Conservation (phyloP, 2,888 invertebrate genomes). For the Calameuta idolon region DNA sequence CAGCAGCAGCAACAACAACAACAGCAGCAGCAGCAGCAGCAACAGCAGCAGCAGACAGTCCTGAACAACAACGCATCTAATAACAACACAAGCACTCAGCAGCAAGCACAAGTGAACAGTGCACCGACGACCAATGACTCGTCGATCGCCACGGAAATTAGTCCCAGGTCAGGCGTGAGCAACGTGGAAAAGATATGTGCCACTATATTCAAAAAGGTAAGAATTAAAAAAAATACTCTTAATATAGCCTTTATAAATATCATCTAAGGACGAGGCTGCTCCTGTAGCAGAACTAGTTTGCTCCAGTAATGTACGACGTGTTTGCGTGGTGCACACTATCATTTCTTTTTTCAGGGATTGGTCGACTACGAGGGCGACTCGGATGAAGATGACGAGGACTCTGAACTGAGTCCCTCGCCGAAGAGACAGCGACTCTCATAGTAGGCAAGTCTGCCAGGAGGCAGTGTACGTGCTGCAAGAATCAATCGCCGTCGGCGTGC, state of each 20-base stretch:
- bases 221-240: constrained; percentile 5
- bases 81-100: constrained; percentile 65
- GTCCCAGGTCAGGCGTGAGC: constrained; percentile 54
- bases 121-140: constrained; percentile 56
- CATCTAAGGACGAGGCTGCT: neutral
- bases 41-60: constrained; percentile 49
- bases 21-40: constrained; percentile 48
- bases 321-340: neutral
- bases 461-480: constrained; percentile 54
- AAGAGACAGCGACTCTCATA: constrained; percentile 85
- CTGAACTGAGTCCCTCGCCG: constrained; percentile 72
- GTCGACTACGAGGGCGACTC: constrained; percentile 99
- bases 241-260: neutral
- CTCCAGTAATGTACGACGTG: neutral
- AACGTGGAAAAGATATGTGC: constrained; percentile 67
- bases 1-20: constrained; percentile 50
- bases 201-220: constrained; percentile 68
- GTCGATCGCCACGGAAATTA: constrained; percentile 52
- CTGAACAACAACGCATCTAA: constrained; percentile 67
- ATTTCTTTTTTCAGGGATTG: constrained; percentile 75
- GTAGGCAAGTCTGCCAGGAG: constrained; percentile 64
- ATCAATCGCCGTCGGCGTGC: constrained; percentile 46
- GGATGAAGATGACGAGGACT: constrained; percentile 90
- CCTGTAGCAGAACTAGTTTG: neutral
- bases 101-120: constrained; percentile 59